Conservation (phyloP, 2,797 vertebrate genomes). For the Hyperoplus lanceolatus region DNA sequence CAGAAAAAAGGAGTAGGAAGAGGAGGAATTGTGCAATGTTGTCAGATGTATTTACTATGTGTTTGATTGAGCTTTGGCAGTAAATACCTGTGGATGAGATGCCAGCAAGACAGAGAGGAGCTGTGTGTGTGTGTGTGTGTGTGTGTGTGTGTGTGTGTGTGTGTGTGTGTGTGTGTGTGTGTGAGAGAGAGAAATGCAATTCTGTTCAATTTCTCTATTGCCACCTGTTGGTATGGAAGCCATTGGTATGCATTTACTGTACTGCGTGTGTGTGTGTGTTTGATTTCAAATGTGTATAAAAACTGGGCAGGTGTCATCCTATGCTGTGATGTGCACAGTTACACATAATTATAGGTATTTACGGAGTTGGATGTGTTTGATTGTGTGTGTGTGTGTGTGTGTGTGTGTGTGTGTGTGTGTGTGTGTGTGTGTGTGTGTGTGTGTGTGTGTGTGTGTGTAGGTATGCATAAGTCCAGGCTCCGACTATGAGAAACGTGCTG, state of each 20-base stretch:
- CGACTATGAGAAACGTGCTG: slow-evolving; percentile 79
- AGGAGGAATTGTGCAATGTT: slow-evolving; percentile 37
- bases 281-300: not conserved
- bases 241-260: not conserved
- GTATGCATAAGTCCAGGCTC: slow-evolving; percentile 76
- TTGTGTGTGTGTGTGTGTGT: not conserved
- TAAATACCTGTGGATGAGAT: slow-evolving; percentile 56
- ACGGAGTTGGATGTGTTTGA: not conserved
- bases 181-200: not conserved
- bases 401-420: slow-evolving; percentile 44
- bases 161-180: slow-evolving; percentile 24
- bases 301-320: not conserved
- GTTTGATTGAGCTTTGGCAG: slow-evolving; percentile 64
- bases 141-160: slow-evolving; percentile 27
- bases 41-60: slow-evolving; percentile 62
- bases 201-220: slow-evolving; percentile 13
- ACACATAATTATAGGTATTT: slow-evolving; percentile 26
- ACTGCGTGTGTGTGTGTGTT: not conserved
- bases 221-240: slow-evolving; percentile 65
- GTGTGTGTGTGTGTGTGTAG: slow-evolving; percentile 44
- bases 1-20: slow-evolving; percentile 29
- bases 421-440: slow-evolving; percentile 9
- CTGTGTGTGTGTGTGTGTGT: slow-evolving; percentile 17
- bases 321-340: slow-evolving; percentile 3
- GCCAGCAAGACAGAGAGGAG: slow-evolving; percentile 8